phyloP scores from a whole-genome alignment of 2,113 vertebrate genomes.

The Silurus meridionalis region DNA sequence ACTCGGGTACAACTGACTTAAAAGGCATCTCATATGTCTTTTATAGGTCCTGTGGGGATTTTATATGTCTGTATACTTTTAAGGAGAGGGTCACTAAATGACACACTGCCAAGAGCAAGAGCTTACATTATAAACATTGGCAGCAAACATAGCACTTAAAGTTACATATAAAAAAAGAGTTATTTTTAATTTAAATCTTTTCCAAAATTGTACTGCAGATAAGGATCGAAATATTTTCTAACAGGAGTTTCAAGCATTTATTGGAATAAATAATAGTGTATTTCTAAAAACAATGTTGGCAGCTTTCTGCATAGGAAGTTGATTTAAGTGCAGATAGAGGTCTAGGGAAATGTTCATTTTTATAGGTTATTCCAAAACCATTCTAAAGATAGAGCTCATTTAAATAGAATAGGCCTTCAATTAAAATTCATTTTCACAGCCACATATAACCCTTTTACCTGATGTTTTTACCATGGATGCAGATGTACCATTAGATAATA shows the following conservation, averaged over 20 bases:
- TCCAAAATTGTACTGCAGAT: not conserved
- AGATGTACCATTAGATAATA: not conserved
- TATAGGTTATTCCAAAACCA: not conserved
- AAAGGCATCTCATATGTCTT: conserved; percentile 10
- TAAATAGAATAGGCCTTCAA: not conserved
- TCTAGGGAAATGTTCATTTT: not conserved
- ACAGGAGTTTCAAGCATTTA: not conserved
- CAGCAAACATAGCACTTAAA: not conserved
- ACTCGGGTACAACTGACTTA: conserved; percentile 1
- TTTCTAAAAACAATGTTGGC: not conserved
- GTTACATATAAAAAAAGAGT: not conserved
- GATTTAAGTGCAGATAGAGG: not conserved
- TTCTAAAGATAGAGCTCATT: not conserved
- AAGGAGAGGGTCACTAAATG: conserved; percentile 24
- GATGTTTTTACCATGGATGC: too few relatives aligned
- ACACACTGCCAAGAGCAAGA: conserved; percentile 4
- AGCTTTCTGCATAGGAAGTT: not conserved
- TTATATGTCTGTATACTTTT: conserved; percentile 35
- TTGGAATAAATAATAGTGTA: not conserved
- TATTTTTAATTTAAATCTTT: not conserved
- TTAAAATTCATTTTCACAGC: not conserved
- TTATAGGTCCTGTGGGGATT: not conserved
- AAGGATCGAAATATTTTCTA: not conserved
- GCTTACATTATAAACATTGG: not conserved
- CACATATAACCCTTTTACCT: not conserved